These are phyloP conservation scores for Oryctolagus cuniculus DNA, from an alignment of 2,113 vertebrate genomes.

Conservation along the genomic window DNA sequence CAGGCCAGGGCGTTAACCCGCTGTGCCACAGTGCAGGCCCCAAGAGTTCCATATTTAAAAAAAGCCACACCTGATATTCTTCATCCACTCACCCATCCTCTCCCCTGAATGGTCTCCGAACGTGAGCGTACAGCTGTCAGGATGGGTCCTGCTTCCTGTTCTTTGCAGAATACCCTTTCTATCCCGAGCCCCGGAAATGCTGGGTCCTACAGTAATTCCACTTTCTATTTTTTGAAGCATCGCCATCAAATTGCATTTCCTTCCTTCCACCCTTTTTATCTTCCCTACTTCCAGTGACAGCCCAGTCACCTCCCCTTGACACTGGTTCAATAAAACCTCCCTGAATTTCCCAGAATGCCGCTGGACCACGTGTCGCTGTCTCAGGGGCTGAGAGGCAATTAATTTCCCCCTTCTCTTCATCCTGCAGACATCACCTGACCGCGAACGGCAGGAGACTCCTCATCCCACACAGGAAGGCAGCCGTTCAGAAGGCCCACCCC, in stretches of 20 bases:
- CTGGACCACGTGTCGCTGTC: not conserved
- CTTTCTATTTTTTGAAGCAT: not conserved
- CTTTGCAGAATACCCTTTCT: not conserved
- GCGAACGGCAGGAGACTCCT: conserved; percentile 62
- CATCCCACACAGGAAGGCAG: conserved; percentile 36
- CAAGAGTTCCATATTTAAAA: no score
- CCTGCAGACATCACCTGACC: conserved; percentile 58
- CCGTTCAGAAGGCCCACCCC: conserved; percentile 29
- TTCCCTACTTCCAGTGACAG: not conserved
- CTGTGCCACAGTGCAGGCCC: no score
- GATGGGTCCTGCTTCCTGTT: not conserved
- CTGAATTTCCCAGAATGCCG: not conserved
- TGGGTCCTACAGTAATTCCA: not conserved
- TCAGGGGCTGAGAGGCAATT: not conserved
- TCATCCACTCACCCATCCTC: not conserved
- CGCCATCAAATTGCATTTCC: not conserved
- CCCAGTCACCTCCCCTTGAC: not conserved
- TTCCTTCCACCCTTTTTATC: not conserved
- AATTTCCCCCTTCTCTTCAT: not conserved
- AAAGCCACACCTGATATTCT: no score
- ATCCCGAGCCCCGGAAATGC: not conserved
- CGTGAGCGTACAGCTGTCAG: no score
- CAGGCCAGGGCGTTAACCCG: no score
- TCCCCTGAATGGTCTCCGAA: not conserved
- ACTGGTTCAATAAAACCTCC: not conserved